phyloP scores from a whole-genome alignment of 2,888 invertebrate genomes.

The Lasioglossum figueresi region DNA sequence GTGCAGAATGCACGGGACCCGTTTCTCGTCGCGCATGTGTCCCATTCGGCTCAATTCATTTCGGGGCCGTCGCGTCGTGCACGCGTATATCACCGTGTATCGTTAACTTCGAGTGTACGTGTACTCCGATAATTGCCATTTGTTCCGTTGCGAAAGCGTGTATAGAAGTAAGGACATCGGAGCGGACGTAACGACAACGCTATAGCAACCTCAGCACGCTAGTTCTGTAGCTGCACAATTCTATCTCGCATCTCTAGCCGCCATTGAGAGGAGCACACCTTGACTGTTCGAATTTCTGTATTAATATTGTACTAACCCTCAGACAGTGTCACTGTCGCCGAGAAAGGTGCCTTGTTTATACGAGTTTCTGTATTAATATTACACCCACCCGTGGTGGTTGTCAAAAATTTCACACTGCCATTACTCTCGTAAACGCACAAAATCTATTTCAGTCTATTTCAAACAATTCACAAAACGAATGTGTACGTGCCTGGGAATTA shows the following conservation, averaged over 20 bases:
- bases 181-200: background rate
- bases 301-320: background rate
- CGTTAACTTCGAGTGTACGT: slow-evolving; percentile 1
- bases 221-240: background rate
- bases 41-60: background rate
- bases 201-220: background rate
- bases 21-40: background rate
- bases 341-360: background rate
- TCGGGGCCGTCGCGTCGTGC: background rate
- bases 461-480: background rate
- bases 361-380: background rate
- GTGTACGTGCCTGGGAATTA: background rate
- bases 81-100: background rate
- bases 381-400: too few relatives aligned
- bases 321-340: background rate
- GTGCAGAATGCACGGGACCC: background rate
- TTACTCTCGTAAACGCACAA: too few relatives aligned
- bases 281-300: background rate
- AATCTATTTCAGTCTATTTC: background rate
- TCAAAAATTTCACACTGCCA: too few relatives aligned
- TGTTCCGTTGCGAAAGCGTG: slow-evolving; percentile 10
- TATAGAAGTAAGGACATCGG: slow-evolving; percentile 3
- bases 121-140: slow-evolving; percentile 19
- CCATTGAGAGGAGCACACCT: background rate
- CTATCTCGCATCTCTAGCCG: background rate